phyloP scores from a whole-genome alignment of 1,140 invertebrate species.

The Eciton burchellii region DNA sequence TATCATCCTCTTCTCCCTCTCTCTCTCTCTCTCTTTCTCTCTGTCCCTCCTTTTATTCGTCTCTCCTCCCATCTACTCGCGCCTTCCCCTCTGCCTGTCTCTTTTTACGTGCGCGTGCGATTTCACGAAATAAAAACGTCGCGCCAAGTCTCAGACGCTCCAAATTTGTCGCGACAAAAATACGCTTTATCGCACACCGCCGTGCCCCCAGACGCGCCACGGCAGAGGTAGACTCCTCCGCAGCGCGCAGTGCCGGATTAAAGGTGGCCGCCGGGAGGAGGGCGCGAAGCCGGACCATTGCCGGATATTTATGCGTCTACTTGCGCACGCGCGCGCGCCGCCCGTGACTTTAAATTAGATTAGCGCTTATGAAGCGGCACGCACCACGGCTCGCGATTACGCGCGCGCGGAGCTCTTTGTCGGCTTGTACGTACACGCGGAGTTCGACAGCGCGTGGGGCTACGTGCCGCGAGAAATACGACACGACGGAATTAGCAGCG shows the following conservation, averaged over 20 bases:
- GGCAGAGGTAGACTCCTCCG: slow-evolving; percentile 34
- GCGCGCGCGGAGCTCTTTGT: neutral
- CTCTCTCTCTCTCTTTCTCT: slow-evolving; percentile 9
- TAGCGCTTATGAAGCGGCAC: neutral
- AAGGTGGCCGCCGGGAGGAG: slow-evolving; percentile 4
- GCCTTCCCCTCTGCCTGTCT: neutral
- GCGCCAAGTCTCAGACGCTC: slow-evolving; percentile 53
- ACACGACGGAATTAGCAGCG: neutral
- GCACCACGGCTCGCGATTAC: neutral
- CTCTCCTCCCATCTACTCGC: neutral
- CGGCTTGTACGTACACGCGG: neutral
- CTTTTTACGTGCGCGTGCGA: slow-evolving; percentile 50
- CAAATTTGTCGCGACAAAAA: slow-evolving; percentile 70
- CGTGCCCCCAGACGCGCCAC: slow-evolving; percentile 42
- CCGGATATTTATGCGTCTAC: slow-evolving; percentile 24
- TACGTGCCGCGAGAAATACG: too few species aligned
- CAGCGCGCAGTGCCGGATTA: slow-evolving; percentile 31
- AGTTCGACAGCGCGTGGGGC: neutral
- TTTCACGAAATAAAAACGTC: slow-evolving; percentile 58
- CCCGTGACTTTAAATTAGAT: slow-evolving; percentile 29
- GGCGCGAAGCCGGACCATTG: slow-evolving; percentile 14
- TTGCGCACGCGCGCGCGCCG: neutral
- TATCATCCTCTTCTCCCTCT: neutral
- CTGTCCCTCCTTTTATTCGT: neutral
- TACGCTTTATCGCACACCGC: slow-evolving; percentile 70